Conservation (phyloP, 35 echinoderm and acorn worm genomes). For the Apostichopus japonicus region DNA sequence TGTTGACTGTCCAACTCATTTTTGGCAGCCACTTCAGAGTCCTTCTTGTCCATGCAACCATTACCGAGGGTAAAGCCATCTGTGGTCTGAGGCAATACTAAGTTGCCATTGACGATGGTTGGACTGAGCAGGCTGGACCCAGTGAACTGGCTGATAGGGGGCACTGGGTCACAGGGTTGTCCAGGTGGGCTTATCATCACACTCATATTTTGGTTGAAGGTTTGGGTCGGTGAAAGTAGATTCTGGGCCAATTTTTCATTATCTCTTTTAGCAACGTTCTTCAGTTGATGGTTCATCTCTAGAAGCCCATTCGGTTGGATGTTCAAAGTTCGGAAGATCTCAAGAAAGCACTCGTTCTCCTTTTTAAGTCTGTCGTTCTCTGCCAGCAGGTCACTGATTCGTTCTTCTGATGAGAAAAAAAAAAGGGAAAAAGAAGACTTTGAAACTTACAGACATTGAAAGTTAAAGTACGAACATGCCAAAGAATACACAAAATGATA, state of each 20-base stretch:
- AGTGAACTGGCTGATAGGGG: slow-evolving; percentile 18
- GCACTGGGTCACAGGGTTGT: slow-evolving; percentile 15
- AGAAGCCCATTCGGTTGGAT: slow-evolving; percentile 64
- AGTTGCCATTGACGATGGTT: slow-evolving; percentile 36
- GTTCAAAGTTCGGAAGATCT: slow-evolving; percentile 77
- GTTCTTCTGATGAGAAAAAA: slow-evolving; percentile 63
- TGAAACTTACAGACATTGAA: background rate
- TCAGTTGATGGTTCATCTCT: slow-evolving; percentile 61
- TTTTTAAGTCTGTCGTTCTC: slow-evolving; percentile 85
- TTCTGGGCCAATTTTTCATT: slow-evolving; percentile 29
- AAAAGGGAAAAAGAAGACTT: background rate
- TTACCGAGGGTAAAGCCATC: background rate
- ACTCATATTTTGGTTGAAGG: slow-evolving; percentile 32
- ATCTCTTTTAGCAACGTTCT: slow-evolving; percentile 44
- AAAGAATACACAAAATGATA: no score
- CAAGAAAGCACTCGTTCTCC: slow-evolving; percentile 76
- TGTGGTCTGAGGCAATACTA: slow-evolving; percentile 8
- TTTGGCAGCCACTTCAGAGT: background rate
- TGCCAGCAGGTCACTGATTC: slow-evolving; percentile 71
- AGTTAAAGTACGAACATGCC: no score
- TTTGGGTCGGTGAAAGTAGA: slow-evolving; percentile 40
- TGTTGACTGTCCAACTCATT: background rate
- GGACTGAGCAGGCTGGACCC: slow-evolving; percentile 39
- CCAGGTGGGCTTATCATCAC: slow-evolving; percentile 39
- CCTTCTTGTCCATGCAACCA: background rate